Percentiles rank a stretch among this genome's conserved stretches.
Conservation (phyloP, 2,113 vertebrate species). For the Odocoileus hemionus region DNA sequence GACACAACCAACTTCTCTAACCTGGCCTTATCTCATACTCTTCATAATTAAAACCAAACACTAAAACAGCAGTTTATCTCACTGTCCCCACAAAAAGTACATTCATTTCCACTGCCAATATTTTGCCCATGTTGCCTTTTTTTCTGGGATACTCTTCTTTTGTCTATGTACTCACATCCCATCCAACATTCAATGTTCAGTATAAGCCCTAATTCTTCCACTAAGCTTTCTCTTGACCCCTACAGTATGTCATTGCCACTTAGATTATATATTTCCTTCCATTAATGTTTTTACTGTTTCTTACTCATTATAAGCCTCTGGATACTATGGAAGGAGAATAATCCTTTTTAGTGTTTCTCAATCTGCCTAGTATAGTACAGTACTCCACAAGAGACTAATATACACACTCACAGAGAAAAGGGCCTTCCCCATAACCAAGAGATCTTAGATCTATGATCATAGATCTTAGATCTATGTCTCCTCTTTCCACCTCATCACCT, state of each 20-base stretch:
- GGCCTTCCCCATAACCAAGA: neutral
- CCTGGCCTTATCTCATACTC: neutral
- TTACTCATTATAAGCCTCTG: neutral
- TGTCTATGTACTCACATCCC: neutral
- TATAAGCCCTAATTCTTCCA: neutral
- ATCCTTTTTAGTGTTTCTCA: constrained; percentile 7
- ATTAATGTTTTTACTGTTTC: constrained; percentile 13
- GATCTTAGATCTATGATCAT: no score
- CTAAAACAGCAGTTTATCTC: neutral
- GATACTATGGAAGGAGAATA: neutral
- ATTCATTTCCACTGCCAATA: neutral
- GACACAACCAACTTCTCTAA: neutral
- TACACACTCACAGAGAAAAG: neutral
- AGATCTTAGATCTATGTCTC: neutral
- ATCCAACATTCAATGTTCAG: neutral
- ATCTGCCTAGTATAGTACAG: neutral
- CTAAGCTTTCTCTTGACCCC: neutral
- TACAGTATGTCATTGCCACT: neutral
- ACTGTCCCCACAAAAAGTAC: neutral
- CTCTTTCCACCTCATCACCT: neutral
- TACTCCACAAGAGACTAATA: neutral
- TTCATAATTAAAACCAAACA: neutral
- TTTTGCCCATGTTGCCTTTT: neutral
- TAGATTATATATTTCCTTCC: neutral
- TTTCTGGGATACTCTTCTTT: neutral